Evolutionary conservation across 2,888 invertebrate genomes (phyloP).

Genomic region (Protula sp.): DNA sequence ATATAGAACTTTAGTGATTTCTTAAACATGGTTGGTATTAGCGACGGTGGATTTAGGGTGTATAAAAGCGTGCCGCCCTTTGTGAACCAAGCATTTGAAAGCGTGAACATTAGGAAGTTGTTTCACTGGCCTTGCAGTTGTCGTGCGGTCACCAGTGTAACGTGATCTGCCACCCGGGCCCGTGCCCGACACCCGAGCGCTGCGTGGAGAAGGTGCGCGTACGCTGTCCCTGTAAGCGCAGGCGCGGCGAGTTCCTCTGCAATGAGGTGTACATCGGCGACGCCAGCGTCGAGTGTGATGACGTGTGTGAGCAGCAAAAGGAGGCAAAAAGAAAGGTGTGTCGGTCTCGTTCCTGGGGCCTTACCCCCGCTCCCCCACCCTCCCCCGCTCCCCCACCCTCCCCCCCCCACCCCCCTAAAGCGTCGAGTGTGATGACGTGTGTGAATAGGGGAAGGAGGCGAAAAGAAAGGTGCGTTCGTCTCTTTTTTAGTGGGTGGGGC

Average conservation of each 20-base stretch:
- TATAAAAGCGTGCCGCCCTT: no score
- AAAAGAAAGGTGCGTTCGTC: neutral
- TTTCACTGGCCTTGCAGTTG: no score
- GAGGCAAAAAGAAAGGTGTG: constrained; percentile 36
- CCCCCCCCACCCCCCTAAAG: no score
- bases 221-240: constrained; percentile 70
- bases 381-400: no score
- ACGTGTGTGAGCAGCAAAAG: constrained; percentile 34
- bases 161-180: constrained; percentile 43
- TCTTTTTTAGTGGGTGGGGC: neutral
- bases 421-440: neutral
- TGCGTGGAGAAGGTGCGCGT: constrained; percentile 78
- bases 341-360: no score
- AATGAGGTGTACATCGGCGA: constrained; percentile 28
- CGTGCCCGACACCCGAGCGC: constrained; percentile 55
- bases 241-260: constrained; percentile 70
- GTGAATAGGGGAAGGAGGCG: neutral
- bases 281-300: constrained; percentile 42
- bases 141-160: constrained; percentile 72
- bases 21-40: no score
- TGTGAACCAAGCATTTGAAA: no score
- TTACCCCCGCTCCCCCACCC: no score
- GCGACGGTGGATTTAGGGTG: no score
- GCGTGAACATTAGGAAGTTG: no score
- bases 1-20: no score